These are phyloP conservation scores for Columba janthina DNA, from an alignment of 2,113 vertebrate genomes.

Conservation along the genomic window DNA sequence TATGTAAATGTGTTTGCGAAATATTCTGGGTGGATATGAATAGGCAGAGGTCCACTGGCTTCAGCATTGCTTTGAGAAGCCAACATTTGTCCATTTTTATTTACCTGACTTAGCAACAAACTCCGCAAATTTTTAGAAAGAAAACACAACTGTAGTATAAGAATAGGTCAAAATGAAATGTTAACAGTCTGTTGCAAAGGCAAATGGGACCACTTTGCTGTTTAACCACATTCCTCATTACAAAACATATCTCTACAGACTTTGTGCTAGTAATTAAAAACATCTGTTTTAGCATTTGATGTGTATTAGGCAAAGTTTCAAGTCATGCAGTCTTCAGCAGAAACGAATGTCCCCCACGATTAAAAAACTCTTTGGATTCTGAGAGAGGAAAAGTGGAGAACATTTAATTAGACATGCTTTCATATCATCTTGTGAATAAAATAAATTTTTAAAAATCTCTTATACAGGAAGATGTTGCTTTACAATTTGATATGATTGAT, in stretches of 20 bases:
- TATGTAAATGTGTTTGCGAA: neutral
- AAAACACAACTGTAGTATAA: neutral
- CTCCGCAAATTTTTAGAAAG: constrained; percentile 19
- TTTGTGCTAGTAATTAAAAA: constrained; percentile 68
- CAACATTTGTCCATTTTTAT: constrained; percentile 18
- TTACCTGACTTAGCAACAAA: constrained; percentile 46
- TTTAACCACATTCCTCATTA: constrained; percentile 54
- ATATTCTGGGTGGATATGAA: neutral
- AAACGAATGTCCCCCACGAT: constrained; percentile 20
- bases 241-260: constrained; percentile 33
- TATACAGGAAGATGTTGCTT: constrained; percentile 49
- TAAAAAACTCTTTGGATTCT: neutral
- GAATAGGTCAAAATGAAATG: constrained; percentile 41
- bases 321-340: constrained; percentile 50
- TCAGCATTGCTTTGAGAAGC: neutral
- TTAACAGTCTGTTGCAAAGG: constrained; percentile 32
- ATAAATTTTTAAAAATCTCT: neutral
- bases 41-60: neutral
- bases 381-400: neutral
- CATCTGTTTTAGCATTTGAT: constrained; percentile 54
- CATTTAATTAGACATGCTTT: constrained; percentile 22
- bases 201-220: constrained; percentile 40
- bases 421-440: neutral
- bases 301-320: constrained; percentile 40
- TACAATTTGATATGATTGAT: constrained; percentile 63